Evolutionary conservation across 2,888 invertebrate species (phyloP).

Genomic region (Steinernema carpocapsae): DNA sequence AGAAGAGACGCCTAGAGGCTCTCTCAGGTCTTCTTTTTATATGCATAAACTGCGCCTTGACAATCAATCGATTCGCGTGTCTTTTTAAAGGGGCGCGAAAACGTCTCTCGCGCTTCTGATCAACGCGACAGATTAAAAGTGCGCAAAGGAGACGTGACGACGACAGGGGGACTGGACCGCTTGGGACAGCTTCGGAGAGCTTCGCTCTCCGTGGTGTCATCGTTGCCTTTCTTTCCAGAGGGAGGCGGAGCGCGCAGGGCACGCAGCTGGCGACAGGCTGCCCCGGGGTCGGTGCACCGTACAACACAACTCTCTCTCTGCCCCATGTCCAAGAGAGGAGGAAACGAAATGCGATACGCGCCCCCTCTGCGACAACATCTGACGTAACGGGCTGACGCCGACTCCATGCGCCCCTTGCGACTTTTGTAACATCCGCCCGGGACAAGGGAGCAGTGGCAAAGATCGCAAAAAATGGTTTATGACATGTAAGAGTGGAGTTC

Average conservation of each 20-base stretch:
- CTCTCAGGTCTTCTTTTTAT: not conserved
- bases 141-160: not conserved
- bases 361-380: not conserved
- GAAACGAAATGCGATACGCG: conserved; percentile 9
- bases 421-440: conserved; percentile 7
- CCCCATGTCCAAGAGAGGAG: no score
- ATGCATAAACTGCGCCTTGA: not conserved
- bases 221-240: not conserved
- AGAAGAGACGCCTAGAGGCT: not conserved
- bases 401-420: not conserved
- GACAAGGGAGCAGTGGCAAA: not conserved
- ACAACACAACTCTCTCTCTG: no score
- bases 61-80: not conserved
- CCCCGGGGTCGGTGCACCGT: no score
- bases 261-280: no score
- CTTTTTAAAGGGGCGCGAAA: not conserved
- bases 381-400: conserved; percentile 11
- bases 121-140: conserved; percentile 29
- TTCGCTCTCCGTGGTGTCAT: not conserved
- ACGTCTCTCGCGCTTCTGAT: conserved; percentile 26
- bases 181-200: conserved; percentile 7
- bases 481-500: not conserved
- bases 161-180: not conserved
- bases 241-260: no score
- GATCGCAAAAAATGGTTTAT: not conserved